These are phyloP conservation scores for Nephrotoma flavescens DNA, from an alignment of 2,888 invertebrate genomes.

Conservation along the genomic window DNA sequence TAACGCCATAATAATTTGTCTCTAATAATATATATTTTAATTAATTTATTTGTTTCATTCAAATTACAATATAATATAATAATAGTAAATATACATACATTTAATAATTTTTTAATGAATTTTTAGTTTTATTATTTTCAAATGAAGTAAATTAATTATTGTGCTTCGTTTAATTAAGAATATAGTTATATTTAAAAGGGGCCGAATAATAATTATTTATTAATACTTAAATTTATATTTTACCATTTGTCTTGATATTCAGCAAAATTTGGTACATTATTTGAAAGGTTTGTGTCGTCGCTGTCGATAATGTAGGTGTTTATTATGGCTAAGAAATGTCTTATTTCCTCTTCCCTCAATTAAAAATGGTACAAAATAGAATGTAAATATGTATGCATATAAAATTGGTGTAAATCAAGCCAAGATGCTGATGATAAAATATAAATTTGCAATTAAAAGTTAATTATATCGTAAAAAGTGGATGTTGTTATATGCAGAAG, in stretches of 20 bases:
- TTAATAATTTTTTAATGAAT: background rate
- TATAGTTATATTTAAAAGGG: background rate
- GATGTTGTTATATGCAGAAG: background rate
- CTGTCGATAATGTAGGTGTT: background rate
- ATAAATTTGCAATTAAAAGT: background rate
- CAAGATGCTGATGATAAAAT: constrained; percentile 2
- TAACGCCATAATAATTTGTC: background rate
- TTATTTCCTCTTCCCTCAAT: background rate
- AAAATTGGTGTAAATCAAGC: background rate
- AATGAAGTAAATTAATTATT: background rate
- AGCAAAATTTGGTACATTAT: background rate
- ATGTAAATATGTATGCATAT: background rate
- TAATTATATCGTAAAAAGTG: background rate
- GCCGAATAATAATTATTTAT: background rate
- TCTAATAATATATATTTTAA: background rate
- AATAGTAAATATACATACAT: background rate
- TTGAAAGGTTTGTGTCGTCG: background rate
- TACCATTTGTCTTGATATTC: background rate
- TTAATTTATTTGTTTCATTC: background rate
- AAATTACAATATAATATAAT: background rate
- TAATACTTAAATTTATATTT: background rate
- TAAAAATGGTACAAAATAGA: background rate
- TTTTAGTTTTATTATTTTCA: background rate
- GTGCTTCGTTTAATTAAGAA: background rate
- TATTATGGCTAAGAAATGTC: background rate